Conservation (phyloP, 2,797 vertebrate genomes). For the Macroramphosus scolopax region DNA sequence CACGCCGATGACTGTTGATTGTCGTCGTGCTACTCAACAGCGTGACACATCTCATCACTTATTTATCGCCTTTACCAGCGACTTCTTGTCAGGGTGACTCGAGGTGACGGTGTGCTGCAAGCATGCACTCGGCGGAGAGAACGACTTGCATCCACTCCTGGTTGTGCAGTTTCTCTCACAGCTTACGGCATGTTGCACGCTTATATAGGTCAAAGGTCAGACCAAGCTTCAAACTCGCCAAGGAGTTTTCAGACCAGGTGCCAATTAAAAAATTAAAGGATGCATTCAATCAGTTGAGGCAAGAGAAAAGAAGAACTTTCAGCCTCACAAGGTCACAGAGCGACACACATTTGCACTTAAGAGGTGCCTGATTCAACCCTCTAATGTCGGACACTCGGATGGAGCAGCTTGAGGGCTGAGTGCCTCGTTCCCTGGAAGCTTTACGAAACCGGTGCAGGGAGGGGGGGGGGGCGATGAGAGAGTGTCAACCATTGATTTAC, state of each 20-base stretch:
- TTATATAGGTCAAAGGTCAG: too few relatives aligned
- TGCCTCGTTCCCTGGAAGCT: conserved; percentile 12
- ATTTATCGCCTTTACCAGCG: conserved; percentile 22
- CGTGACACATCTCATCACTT: conserved; percentile 30
- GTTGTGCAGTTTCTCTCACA: too few relatives aligned
- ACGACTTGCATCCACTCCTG: too few relatives aligned
- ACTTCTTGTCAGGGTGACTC: conserved; percentile 18
- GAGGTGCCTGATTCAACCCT: conserved; percentile 30
- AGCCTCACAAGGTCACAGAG: conserved; percentile 34
- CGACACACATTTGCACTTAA: conserved; percentile 54
- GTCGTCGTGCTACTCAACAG: background rate
- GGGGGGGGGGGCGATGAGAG: too few relatives aligned
- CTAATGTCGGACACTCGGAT: conserved; percentile 3
- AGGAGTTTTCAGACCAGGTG: too few relatives aligned
- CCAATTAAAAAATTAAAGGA: too few relatives aligned
- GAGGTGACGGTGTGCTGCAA: too few relatives aligned
- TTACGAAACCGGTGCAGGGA: conserved; percentile 1
- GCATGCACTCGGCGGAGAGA: too few relatives aligned
- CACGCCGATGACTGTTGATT: conserved; percentile 13
- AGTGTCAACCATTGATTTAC: conserved; percentile 14
- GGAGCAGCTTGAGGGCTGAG: conserved; percentile 1
- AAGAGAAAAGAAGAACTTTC: conserved; percentile 21
- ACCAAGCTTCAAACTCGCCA: too few relatives aligned
- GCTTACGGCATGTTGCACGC: too few relatives aligned
- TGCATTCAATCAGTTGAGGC: conserved; percentile 27